Evolutionary conservation across 2,888 invertebrate genomes (phyloP).

Genomic region (Anthoptus insignis): DNA sequence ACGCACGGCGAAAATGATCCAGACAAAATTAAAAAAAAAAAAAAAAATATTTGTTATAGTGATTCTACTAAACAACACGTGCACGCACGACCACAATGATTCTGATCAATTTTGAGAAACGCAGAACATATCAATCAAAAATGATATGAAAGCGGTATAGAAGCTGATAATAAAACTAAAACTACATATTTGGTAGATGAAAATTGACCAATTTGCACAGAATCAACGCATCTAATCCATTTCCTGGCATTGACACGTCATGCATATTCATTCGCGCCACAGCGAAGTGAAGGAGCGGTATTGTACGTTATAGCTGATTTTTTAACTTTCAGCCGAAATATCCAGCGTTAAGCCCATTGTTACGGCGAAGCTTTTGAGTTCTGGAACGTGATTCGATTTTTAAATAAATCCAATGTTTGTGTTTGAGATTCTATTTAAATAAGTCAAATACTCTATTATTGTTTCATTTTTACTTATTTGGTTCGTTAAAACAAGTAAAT

Average conservation of each 20-base stretch:
- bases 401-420: conserved; percentile 1
- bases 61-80: too few species aligned
- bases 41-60: too few species aligned
- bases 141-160: too few species aligned
- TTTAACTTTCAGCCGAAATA: conserved; percentile 8
- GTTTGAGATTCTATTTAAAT: not conserved
- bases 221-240: conserved; percentile 12
- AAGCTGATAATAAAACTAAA: too few species aligned
- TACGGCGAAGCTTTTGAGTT: conserved; percentile 8
- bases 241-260: conserved; percentile 10
- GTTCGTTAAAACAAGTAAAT: too few species aligned
- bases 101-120: too few species aligned
- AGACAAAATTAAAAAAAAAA: too few species aligned
- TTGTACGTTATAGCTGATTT: conserved; percentile 9
- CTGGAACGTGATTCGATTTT: conserved; percentile 21
- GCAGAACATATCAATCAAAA: too few species aligned
- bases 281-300: conserved; percentile 5
- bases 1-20: too few species aligned
- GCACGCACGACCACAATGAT: too few species aligned
- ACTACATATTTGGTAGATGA: not conserved
- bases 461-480: not conserved
- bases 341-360: conserved; percentile 10
- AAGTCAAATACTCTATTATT: not conserved
- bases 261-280: conserved; percentile 5
- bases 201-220: not conserved